Evolutionary conservation across 2,888 invertebrate species (phyloP).

Genomic region (Stenotaenia linearis): DNA sequence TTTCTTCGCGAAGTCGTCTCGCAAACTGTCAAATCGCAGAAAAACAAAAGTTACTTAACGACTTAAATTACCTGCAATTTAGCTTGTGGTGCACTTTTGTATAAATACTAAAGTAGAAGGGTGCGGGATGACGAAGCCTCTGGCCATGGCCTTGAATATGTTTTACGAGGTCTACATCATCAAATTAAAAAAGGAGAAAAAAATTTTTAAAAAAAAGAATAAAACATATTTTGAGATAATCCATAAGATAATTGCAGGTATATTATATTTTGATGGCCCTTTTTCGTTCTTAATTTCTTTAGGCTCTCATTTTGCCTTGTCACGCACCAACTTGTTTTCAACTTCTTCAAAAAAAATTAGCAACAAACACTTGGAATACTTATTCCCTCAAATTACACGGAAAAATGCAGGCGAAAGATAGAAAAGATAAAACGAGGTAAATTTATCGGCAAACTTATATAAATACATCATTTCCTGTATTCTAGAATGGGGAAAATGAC

Average conservation of each 20-base stretch:
- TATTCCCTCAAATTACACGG: background rate
- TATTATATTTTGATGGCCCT: conserved; percentile 11
- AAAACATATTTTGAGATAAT: conserved; percentile 14
- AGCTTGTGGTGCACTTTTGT: background rate
- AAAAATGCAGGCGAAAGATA: background rate
- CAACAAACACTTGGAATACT: background rate
- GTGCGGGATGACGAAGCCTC: background rate
- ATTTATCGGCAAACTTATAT: no score
- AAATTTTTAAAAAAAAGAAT: background rate
- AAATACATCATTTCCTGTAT: no score
- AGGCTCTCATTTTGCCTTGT: conserved; percentile 1
- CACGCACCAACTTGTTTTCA: conserved; percentile 1
- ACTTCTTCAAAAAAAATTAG: background rate
- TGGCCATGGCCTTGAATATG: conserved; percentile 19
- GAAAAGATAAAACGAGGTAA: background rate
- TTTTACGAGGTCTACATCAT: conserved; percentile 5
- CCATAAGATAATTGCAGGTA: conserved; percentile 4
- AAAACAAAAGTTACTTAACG: background rate
- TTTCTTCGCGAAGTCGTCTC: background rate
- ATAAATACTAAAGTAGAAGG: background rate
- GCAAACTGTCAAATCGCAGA: background rate
- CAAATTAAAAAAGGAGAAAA: background rate
- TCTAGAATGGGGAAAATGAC: no score
- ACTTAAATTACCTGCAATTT: conserved; percentile 3
- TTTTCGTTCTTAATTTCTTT: conserved; percentile 6